Base-by-base conservation (phyloP, 2,113 vertebrate species). In the Toxotes chatareus region DNA sequence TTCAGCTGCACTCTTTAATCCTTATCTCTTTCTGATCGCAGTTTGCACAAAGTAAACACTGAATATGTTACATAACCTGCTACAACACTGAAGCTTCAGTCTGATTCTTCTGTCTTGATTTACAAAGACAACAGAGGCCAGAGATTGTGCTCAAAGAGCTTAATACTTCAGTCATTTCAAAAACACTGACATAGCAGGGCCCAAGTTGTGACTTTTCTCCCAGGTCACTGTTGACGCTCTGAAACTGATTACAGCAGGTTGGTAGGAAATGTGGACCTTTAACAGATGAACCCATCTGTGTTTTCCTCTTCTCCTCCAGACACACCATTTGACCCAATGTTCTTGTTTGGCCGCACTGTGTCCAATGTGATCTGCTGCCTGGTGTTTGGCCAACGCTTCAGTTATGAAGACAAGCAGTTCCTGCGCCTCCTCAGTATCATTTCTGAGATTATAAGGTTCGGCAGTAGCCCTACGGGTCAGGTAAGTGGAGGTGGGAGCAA, bases 351-450 rank as follows among this genome's bases (percentile, higher is more conserved):
- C 31, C 55, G 79, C 60, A 66, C 93, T 0, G 92, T 95, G 0
- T 94, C 96, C 89, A 97, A 97, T 7, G 92, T 97, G 40, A 95
- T 97, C 82, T 96, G 95, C 86, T 95, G 94, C 63, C 61, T 97
- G 12, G 90, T 96, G 74, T 96, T 96, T 7, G 94, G 96, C 2
- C 68, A 94, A 60, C 94, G 95, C 60, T 97, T 97, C 56, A 72
- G 66, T 23, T 95, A 96, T 34, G 75, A 90, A 21, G 95, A 97
- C 31, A 23, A 59, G 2, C 55, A 89, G n/a, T 96, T 97, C 73
- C 81, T 94, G 40, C 4, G 3, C 0, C 75, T 97, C 31, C 80
- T 96, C 23, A 27, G 77, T 3, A 44, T 88, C 10, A 53, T 96
- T 1, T 27, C 59, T 12, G 13, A 81, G 0, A 0, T 38, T 0